These are phyloP conservation scores for Aldabrachelys gigantea DNA, from an alignment of 2,113 vertebrate genomes.

Conservation along the genomic window DNA sequence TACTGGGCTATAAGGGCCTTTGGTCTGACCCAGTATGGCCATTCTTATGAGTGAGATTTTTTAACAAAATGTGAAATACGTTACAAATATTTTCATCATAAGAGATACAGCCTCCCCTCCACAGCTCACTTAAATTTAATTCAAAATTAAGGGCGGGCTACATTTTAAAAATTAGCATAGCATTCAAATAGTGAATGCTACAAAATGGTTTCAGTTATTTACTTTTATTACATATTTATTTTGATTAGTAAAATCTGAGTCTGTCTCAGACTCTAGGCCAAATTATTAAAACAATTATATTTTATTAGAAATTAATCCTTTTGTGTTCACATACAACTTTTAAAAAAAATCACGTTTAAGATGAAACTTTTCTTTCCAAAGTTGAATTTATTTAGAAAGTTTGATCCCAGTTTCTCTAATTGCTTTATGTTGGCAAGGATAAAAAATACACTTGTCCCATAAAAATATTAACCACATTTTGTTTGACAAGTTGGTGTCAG, in stretches of 20 bases:
- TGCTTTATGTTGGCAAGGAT: neutral
- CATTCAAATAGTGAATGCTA: neutral
- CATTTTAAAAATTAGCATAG: neutral
- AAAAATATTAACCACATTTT: neutral
- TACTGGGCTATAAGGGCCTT: too few relatives aligned
- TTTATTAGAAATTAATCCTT: neutral
- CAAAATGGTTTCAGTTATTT: neutral
- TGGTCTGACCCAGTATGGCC: too few relatives aligned
- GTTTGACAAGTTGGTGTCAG: neutral
- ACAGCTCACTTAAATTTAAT: neutral
- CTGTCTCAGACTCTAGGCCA: neutral
- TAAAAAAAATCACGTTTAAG: neutral
- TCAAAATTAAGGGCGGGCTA: neutral
- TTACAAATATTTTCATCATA: neutral
- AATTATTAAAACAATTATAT: neutral
- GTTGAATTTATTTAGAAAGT: neutral
- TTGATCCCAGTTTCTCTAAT: neutral
- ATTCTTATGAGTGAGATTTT: neutral
- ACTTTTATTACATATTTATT: neutral
- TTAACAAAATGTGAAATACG: neutral
- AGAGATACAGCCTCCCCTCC: neutral
- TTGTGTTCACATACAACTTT: neutral
- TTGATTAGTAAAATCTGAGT: neutral
- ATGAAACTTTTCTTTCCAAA: neutral
- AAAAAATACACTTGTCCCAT: neutral